phyloP scores from a whole-genome alignment of 2,113 vertebrate species.

The Corythornis madagascariensis region DNA sequence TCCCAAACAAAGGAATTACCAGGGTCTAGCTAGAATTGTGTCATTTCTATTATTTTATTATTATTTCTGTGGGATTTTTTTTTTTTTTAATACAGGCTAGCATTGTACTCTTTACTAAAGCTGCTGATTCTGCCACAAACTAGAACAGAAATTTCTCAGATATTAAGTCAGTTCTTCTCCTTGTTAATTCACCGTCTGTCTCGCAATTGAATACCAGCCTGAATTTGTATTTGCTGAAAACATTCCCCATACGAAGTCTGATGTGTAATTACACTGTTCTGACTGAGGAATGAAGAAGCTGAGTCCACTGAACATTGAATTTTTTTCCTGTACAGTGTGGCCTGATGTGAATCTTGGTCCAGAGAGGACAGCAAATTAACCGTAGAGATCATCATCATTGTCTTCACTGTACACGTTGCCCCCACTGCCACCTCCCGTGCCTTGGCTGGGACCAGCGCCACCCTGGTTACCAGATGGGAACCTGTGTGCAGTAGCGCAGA shows the following conservation, averaged over 20 bases:
- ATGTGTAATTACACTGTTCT: slow-evolving; percentile 75
- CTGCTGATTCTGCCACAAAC: slow-evolving; percentile 80
- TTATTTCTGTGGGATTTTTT: slow-evolving; percentile 44
- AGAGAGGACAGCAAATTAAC: slow-evolving; percentile 80
- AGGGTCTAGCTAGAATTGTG: slow-evolving; percentile 44
- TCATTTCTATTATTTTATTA: slow-evolving; percentile 61
- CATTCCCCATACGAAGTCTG: slow-evolving; percentile 73
- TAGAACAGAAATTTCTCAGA: slow-evolving; percentile 80
- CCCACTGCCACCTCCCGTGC: slow-evolving; percentile 86
- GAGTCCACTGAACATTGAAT: slow-evolving; percentile 87
- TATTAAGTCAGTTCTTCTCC: slow-evolving; percentile 75
- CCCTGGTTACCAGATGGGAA: slow-evolving; percentile 92
- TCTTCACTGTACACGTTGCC: slow-evolving; percentile 95
- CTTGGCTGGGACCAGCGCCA: slow-evolving; percentile 89
- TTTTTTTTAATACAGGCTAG: slow-evolving; percentile 72
- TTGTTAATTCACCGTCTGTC: slow-evolving; percentile 65
- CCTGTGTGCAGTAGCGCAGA: slow-evolving; percentile 61
- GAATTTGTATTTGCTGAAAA: slow-evolving; percentile 70
- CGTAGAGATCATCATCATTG: slow-evolving; percentile 96
- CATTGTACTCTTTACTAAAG: slow-evolving; percentile 81
- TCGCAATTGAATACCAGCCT: slow-evolving; percentile 64
- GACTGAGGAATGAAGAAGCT: slow-evolving; percentile 86
- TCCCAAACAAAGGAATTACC: neutral
- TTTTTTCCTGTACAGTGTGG: slow-evolving; percentile 83
- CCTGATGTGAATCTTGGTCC: slow-evolving; percentile 72